Evolutionary conservation across 2,888 invertebrate genomes (phyloP).

Genomic region (Pachymerium ferrugineum): DNA sequence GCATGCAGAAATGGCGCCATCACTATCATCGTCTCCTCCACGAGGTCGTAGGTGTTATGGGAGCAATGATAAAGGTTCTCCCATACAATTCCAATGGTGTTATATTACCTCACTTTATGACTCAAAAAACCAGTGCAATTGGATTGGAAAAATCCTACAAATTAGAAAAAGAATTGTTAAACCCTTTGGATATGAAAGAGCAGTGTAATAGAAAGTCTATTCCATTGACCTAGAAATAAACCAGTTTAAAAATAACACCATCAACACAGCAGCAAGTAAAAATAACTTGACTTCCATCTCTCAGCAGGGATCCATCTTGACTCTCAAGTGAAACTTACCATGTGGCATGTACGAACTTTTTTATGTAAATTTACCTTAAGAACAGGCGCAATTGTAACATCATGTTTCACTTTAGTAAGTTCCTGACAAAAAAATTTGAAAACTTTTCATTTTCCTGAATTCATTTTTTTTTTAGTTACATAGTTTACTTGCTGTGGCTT

Average conservation of each 20-base stretch:
- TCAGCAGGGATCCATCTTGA: not conserved
- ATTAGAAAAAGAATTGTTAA: too few relatives aligned
- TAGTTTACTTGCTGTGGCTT: not conserved
- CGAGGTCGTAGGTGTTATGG: too few relatives aligned
- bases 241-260: not conserved
- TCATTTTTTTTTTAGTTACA: not conserved
- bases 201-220: too few relatives aligned
- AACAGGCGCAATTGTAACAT: not conserved
- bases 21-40: too few relatives aligned
- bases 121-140: too few relatives aligned
- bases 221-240: too few relatives aligned
- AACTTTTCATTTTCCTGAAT: not conserved
- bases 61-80: too few relatives aligned
- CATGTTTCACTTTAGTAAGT: not conserved
- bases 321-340: not conserved
- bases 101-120: too few relatives aligned
- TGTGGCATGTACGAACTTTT: not conserved
- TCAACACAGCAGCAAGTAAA: not conserved
- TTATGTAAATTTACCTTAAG: not conserved
- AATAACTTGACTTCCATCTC: not conserved
- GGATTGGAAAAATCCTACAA: too few relatives aligned
- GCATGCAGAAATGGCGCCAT: too few relatives aligned
- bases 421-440: not conserved
- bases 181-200: too few relatives aligned
- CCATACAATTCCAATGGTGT: too few relatives aligned